Evolutionary conservation across 2,888 invertebrate species (phyloP), one percentile per base, ranked within the genome.

Genomic region (Sialis fuliginosa): DNA sequence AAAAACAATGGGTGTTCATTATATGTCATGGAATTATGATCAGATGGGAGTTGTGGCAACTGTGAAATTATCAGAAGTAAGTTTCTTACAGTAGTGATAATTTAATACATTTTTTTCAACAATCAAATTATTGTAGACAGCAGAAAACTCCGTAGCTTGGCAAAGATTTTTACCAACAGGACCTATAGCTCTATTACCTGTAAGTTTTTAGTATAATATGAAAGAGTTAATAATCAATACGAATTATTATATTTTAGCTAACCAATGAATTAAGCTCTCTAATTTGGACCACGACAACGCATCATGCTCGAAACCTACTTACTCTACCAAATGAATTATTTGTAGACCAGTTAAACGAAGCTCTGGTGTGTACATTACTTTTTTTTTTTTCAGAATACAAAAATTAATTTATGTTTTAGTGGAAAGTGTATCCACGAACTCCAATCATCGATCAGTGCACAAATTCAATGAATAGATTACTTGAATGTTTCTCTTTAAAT

Each of bases 21-120:
- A 88, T 53, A 60, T 91, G 1, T 71, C 78, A 1, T 83, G 89
- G 77, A 78, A 79, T 55, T 97, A 98, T 60, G 75, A 89, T 44
- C 90, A 95, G 61, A 81, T 79, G 72, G 96, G 86, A 6, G 74
- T 98, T 22, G 96, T 98, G 1, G 95, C 95, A 1, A 95, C 93
- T 0, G 65, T 97, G 33, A 68, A 83, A 55, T 65, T 96, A 48
- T 72, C 77, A 10, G 86, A 89, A 67, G 89, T 87, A 70, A 59
- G 41, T 49, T 42, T 48, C 33, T 40, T 32, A 13, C 22, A 5
- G 4, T 31, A 12, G 43, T 44, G n/a, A 31, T 6, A 35, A 48
- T 8, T 45, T 40, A 34, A 13, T 49, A 10, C 5, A 33, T 50
- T 48, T 39, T 42, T 44, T 48, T 44, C 37, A 60, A 62, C 1